Evolutionary conservation across 2,113 vertebrate genomes (phyloP).

Genomic region (Coptodon rendalli): DNA sequence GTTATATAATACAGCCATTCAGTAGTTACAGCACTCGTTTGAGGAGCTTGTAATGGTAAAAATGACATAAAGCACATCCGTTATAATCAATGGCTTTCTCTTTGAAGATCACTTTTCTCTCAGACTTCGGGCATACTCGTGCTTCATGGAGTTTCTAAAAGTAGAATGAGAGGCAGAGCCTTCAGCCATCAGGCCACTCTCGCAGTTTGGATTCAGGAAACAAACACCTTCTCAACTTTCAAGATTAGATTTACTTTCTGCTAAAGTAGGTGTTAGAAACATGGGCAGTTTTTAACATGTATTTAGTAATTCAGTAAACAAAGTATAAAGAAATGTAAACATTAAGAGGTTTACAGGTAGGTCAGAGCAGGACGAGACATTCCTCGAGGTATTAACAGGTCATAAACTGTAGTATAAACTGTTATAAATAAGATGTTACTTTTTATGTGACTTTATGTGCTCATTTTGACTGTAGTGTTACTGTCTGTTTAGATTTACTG

Average conservation of each 20-base stretch:
- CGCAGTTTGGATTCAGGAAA: neutral
- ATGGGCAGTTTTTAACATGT: neutral
- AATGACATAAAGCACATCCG: neutral
- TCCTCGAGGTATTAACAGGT: neutral
- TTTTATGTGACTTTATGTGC: neutral
- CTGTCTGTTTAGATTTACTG: neutral
- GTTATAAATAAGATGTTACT: neutral
- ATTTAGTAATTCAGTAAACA: neutral
- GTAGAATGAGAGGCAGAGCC: fast-evolving
- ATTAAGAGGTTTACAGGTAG: neutral
- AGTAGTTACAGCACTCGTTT: neutral
- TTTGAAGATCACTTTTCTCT: neutral
- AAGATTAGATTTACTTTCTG: neutral
- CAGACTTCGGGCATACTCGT: fast-evolving
- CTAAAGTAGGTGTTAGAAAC: neutral
- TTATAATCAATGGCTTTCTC: neutral
- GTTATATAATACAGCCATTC: neutral
- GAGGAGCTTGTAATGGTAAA: neutral
- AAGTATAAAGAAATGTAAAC: neutral
- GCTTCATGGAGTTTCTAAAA: neutral
- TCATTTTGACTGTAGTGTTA: neutral
- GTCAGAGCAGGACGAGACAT: neutral
- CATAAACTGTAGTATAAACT: neutral
- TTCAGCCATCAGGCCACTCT: neutral
- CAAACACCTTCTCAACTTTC: neutral